phyloP scores from a whole-genome alignment of 2,888 invertebrate genomes.

The Agapostemon virescens region DNA sequence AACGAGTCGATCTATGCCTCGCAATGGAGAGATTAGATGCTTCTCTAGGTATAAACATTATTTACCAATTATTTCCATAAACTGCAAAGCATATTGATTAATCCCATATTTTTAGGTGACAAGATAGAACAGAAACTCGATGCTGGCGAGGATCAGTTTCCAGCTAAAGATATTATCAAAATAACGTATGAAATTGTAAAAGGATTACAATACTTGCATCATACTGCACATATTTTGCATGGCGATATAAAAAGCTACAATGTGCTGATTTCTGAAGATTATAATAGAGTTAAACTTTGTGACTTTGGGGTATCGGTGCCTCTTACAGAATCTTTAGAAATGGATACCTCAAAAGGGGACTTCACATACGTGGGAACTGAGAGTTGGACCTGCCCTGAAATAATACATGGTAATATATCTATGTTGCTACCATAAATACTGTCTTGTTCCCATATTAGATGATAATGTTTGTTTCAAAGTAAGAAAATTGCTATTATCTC shows the following conservation, averaged over 20 bases:
- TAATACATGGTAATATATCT: conserved; percentile 81
- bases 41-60: conserved; percentile 82
- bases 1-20: conserved; percentile 82
- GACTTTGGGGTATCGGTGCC: conserved; percentile 92
- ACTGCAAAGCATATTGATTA: not conserved
- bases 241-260: conserved; percentile 93
- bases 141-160: conserved; percentile 82
- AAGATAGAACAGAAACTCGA: conserved; percentile 87
- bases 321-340: conserved; percentile 84
- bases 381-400: conserved; percentile 91
- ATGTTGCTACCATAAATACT: not conserved
- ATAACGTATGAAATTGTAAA: conserved; percentile 86
- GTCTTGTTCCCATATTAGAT: too few species aligned
- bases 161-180: conserved; percentile 84
- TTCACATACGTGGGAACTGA: conserved; percentile 87
- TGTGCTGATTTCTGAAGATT: conserved; percentile 88
- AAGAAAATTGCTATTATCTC: too few species aligned
- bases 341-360: conserved; percentile 81
- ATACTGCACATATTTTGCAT: conserved; percentile 86
- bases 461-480: too few species aligned
- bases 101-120: conserved; percentile 80
- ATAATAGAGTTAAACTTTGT: conserved; percentile 88
- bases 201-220: conserved; percentile 90
- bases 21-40: conserved; percentile 90
- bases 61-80: not conserved